Base-by-base conservation (phyloP, 92 coral and sea anemone genomes). In the Parazoanthus swiftii region DNA sequence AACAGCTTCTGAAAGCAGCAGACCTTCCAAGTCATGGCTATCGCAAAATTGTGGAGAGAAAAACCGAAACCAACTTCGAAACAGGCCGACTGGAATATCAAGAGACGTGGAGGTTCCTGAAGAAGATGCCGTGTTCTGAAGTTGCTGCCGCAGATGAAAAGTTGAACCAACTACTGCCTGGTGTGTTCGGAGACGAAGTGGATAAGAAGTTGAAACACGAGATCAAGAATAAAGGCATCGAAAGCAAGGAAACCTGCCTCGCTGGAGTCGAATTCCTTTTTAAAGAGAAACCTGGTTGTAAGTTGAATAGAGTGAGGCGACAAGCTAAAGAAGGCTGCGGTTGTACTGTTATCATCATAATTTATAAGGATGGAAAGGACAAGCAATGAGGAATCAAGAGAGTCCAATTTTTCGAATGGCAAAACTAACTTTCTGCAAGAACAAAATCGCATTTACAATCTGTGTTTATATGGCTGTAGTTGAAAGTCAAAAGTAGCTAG, bases 11-110 rank as follows among this genome's bases (percentile, higher is more conserved):
- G 3, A 73, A 42, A 85, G 23, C 36, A 1, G 88, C 88, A 35
- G 58, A 85, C 66, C 79, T 85, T 15, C 35, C 80, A 1, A 71
- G 88, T 66, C 78, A 16, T 36, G 88, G 88, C 36, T 85, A 85
- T 51, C 29, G 79, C 20, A 85, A 85, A 72, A 85, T 85, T 59
- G 78, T 63, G 23, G 88, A 85, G 80, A 85, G 50, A 11, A 85
- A 44, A 44, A 70, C 35, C 54, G 59, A 84, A 84, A 84, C 88
- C n/a, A 71, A 84, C 44, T 84, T 67, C 58, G 88, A 84, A 65
- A 84, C 88, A 23, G 88, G 88, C 58, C 36, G 48, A 66, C 77
- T 48, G 9, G 78, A 58, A 10, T 46, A 23, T 8, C 33, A 85
- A 48, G 88, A 85, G 44, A 71, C 80, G 39, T 18, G 76, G 88